Percentiles rank a stretch among this genome's conserved stretches.
Conservation (phyloP, 1,140 invertebrate genomes). For the Zaprionus inermis region DNA sequence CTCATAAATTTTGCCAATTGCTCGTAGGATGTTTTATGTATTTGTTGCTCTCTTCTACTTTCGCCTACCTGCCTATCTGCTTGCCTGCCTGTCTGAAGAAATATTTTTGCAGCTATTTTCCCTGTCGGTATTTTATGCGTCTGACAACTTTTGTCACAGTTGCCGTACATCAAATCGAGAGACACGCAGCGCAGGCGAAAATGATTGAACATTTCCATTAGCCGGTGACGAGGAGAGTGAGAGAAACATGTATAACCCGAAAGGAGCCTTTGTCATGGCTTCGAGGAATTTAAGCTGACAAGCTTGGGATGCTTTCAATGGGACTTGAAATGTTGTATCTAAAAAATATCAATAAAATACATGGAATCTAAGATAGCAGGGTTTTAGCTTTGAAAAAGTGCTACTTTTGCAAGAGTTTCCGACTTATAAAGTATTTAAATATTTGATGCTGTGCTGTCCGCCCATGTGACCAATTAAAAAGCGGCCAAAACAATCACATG, state of each 20-base stretch:
- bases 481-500: constrained; percentile 39
- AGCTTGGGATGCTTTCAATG: not conserved
- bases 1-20: constrained; percentile 63
- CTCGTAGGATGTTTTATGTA: constrained; percentile 17
- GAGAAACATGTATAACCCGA: not conserved
- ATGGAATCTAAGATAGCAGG: no score
- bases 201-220: constrained; percentile 77
- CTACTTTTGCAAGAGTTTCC: not conserved
- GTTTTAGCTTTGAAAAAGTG: no score
- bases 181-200: constrained; percentile 39
- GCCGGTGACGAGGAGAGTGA: constrained; percentile 25
- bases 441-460: constrained; percentile 35
- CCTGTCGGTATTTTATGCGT: constrained; percentile 40
- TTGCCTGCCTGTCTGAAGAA: constrained; percentile 40
- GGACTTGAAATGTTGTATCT: not conserved
- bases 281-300: not conserved
- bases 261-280: not conserved
- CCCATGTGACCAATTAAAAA: constrained; percentile 36
- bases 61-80: constrained; percentile 10
- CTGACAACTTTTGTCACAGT: constrained; percentile 70
- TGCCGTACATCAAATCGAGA: constrained; percentile 70
- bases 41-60: constrained; percentile 6
- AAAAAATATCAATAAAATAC: no score
- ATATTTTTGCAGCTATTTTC: constrained; percentile 21
- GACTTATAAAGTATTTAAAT: constrained; percentile 22